Conservation (phyloP, 2,888 invertebrate species). For the Eulithis prunata region DNA sequence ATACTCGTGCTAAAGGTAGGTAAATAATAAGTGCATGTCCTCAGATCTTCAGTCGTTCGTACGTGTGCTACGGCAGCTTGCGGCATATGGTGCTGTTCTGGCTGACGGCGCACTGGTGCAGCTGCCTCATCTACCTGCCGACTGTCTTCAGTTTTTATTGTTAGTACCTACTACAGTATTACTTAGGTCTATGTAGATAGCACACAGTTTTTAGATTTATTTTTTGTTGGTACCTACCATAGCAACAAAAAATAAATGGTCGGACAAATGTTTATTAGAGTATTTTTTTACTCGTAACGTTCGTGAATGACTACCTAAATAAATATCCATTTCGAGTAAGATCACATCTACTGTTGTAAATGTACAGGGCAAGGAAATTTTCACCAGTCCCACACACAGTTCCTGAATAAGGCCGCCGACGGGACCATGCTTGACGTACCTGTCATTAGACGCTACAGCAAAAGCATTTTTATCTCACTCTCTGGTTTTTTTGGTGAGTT, state of each 20-base stretch:
- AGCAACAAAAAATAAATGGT: too few relatives aligned
- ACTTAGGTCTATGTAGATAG: background rate
- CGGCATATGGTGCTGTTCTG: constrained; percentile 49
- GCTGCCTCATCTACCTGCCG: constrained; percentile 56
- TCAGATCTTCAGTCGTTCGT: constrained; percentile 54
- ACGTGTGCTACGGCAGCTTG: constrained; percentile 51
- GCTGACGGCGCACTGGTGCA: constrained; percentile 57
- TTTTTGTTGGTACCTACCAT: too few relatives aligned
- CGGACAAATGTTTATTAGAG: too few relatives aligned
- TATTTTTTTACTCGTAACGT: too few relatives aligned
- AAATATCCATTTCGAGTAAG: too few relatives aligned
- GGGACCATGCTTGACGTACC: constrained; percentile 37
- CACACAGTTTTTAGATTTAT: too few relatives aligned
- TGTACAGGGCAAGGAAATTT: constrained; percentile 48
- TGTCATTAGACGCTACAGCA: constrained; percentile 47
- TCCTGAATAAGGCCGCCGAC: constrained; percentile 36
- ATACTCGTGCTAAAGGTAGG: too few relatives aligned
- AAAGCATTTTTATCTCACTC: constrained; percentile 52
- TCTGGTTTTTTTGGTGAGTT: constrained; percentile 60
- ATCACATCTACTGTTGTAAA: background rate
- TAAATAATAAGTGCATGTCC: background rate
- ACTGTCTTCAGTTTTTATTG: constrained; percentile 55
- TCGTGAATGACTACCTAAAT: too few relatives aligned
- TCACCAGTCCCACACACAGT: constrained; percentile 46
- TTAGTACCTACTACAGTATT: too few relatives aligned